phyloP scores from a whole-genome alignment of 2,113 vertebrate species.

The Lophius piscatorius region DNA sequence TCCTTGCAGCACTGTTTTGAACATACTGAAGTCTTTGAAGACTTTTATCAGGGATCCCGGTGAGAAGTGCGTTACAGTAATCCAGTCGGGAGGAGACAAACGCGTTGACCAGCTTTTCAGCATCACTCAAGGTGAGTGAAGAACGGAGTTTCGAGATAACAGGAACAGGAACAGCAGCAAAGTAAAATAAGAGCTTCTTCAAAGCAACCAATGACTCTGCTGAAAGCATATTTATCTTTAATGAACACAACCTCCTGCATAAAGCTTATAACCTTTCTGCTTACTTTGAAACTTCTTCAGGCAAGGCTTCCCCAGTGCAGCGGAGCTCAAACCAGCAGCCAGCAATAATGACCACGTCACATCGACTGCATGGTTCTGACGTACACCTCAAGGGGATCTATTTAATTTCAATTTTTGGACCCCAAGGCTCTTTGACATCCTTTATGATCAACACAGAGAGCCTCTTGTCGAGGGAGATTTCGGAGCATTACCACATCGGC shows the following conservation, averaged over 20 bases:
- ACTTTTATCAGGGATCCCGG: too few relatives aligned
- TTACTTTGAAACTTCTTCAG: neutral
- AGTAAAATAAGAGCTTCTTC: too few relatives aligned
- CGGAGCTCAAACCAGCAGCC: constrained; percentile 3
- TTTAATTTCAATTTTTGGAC: constrained; percentile 57
- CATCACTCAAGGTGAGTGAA: too few relatives aligned
- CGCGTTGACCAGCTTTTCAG: too few relatives aligned
- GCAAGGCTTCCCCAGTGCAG: neutral
- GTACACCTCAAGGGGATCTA: constrained; percentile 17
- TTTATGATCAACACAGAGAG: constrained; percentile 30
- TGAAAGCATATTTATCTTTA: too few relatives aligned
- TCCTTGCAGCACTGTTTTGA: too few relatives aligned
- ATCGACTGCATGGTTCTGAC: constrained; percentile 23
- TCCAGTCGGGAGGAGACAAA: too few relatives aligned
- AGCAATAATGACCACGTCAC: constrained; percentile 18
- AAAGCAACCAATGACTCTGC: too few relatives aligned
- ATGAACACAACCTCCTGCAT: neutral
- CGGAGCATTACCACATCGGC: constrained; percentile 31
- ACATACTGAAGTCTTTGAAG: too few relatives aligned
- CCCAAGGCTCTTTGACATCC: constrained; percentile 37
- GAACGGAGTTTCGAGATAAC: too few relatives aligned
- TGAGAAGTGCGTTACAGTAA: too few relatives aligned
- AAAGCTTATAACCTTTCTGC: neutral
- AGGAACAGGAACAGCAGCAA: too few relatives aligned
- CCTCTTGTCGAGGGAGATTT: constrained; percentile 35